These are phyloP conservation scores for Orientallactaga sibirica DNA, from an alignment of 2,797 vertebrate species.

Conservation along the genomic window DNA sequence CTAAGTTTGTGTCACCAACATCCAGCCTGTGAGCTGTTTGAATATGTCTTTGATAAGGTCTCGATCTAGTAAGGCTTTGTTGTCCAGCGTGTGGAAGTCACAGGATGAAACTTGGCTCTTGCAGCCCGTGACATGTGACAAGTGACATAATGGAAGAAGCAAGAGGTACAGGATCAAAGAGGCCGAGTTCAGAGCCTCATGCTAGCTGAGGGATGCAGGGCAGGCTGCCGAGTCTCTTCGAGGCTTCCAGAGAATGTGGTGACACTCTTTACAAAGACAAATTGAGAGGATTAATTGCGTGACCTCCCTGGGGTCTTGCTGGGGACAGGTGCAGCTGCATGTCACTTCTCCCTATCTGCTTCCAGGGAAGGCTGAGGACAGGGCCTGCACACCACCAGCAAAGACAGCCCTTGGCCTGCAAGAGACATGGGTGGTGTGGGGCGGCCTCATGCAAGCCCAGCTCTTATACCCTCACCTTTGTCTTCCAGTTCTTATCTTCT, in stretches of 20 bases:
- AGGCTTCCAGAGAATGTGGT: background rate
- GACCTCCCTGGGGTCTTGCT: background rate
- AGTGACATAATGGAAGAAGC: background rate
- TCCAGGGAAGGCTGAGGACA: no score
- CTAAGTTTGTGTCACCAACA: background rate
- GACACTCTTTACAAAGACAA: background rate
- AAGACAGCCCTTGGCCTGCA: background rate
- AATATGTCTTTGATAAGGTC: no score
- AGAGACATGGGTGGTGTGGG: background rate
- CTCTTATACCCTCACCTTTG: background rate
- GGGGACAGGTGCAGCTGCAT: background rate
- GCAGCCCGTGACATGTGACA: background rate
- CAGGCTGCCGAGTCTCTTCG: background rate
- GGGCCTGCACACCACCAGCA: fast-evolving
- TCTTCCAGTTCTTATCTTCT: background rate
- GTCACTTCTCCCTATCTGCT: background rate
- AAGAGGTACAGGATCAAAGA: background rate
- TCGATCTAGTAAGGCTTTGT: background rate
- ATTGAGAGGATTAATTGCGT: background rate
- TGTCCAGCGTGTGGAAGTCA: no score
- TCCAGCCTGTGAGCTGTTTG: background rate
- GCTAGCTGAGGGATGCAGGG: background rate
- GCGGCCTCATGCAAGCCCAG: no score
- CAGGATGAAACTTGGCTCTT: background rate
- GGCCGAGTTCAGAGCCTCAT: background rate